Conservation (phyloP, 1,140 invertebrate species). For the Agrypnia vestita region DNA sequence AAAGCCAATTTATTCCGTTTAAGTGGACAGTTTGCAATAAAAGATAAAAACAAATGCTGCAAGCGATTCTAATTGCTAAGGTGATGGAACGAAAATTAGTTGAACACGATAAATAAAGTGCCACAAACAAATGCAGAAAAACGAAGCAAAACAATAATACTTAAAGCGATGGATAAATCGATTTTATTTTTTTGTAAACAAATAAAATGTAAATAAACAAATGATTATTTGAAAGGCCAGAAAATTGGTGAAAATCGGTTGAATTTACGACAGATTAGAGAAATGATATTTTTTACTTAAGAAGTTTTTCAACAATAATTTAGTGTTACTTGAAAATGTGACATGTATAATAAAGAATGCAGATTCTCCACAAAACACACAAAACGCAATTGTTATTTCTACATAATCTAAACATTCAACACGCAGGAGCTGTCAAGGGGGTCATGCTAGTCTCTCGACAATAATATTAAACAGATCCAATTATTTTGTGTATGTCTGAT, state of each 20-base stretch:
- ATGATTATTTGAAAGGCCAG: constrained; percentile 6
- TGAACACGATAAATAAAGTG: constrained; percentile 33
- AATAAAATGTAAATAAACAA: not conserved
- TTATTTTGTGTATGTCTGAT: constrained; percentile 25
- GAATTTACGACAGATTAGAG: not conserved
- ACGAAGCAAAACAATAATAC: constrained; percentile 8
- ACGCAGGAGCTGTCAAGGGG: constrained; percentile 58
- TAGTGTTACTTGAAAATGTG: not conserved
- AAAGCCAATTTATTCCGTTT: not conserved
- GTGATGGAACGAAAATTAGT: constrained; percentile 33
- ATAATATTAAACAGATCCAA: constrained; percentile 19
- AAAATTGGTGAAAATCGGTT: not conserved
- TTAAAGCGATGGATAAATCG: constrained; percentile 21
- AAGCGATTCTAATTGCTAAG: constrained; percentile 34
- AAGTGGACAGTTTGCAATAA: constrained; percentile 15
- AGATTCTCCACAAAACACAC: constrained; percentile 32
- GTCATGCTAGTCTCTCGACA: constrained; percentile 53
- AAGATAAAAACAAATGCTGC: constrained; percentile 20
- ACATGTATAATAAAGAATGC: constrained; percentile 24
- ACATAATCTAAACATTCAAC: constrained; percentile 62
- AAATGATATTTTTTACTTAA: constrained; percentile 3
- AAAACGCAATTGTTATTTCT: constrained; percentile 45
- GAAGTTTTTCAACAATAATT: not conserved
- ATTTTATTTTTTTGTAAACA: not conserved
- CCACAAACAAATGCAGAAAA: constrained; percentile 31